Evolutionary conservation across 2,888 invertebrate genomes (phyloP), one percentile per base, ranked within the genome.

Genomic region (Sipha maydis): DNA sequence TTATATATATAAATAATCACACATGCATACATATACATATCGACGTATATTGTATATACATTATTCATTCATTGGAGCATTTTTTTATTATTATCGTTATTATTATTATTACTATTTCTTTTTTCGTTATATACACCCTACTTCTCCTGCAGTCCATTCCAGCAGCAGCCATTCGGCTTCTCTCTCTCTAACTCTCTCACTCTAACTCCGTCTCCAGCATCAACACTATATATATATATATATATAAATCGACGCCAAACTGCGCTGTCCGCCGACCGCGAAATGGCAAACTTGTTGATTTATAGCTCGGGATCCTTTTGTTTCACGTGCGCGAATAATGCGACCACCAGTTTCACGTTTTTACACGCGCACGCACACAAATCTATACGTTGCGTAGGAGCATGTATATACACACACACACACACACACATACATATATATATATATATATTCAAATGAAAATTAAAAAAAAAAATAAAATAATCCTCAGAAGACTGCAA

Each of bases 51-150:
- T 61, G 56, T 41, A 41, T 38, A 83, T 84, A 61, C 88, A 88
- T 88, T 88, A 88, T 80, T 88, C 88, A 88, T 88, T 88, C 82
- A 88, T 76, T 41, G 71, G 38, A 73, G 56, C 7, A 17, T n/a
- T 75, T 75, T 67, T 76, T 71, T 79, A n/a, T 79, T 73, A 14
- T 86, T 86, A 54, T 73, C 28, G 56, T 78, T 71, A 75, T 73
- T 34, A 54, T 56, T 73, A 71, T 41, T n/a, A 21, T 77, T 69
- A 41, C 48, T 85, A 31, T 69, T 85, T 61, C 41, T 76, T 76
- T 84, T 75, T 84, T 77, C 76, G 67, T 77, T n/a, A 3, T 69
- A 41, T 3, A 67, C 21, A 31, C 31, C 25, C 25, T 61, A 21
- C 61, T 61, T 25, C 61, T 61, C 25, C 21, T 61, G 61, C 61